Evolutionary conservation across 2,888 invertebrate genomes (phyloP), one percentile per base, ranked within the genome.

Genomic region (Hypselothyrea guttata): DNA sequence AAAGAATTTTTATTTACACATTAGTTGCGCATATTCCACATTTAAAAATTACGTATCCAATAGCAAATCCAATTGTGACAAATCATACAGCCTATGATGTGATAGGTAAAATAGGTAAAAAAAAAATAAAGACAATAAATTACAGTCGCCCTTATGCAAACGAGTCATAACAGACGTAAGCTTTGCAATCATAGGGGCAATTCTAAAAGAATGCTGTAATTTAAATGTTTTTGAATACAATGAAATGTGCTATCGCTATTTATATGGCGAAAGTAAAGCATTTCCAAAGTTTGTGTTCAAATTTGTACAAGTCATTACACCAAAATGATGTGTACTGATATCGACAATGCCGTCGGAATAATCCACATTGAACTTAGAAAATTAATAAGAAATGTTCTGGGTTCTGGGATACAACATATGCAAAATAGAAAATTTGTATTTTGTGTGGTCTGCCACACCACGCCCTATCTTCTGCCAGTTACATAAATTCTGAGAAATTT

Each of bases 221-320:
- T 37, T 0, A 15, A 12, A 5, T 7, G 5, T 41, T 22, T 7
- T 28, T 7, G 18, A 41, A 11, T 28, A 41, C 27, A 41, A 41
- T 41, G 41, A 41, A 28, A 41, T 28, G 41, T 12, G 3, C 5
- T 1, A 38, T 30, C 2, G 5, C n/a, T n/a, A n/a, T n/a, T n/a
- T n/a, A n/a, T 22, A 22, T 22, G 2, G 22, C 28, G 30, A 11
- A 30, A 7, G 12, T 8, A 38, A 48, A 8, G 28, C 31, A 7
- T 13, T 22, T 9, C 12, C 16, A 41, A 27, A 13, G 4, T 22
- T 8, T 18, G 16, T 9, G 31, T 46, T n/a, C n/a, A n/a, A n/a
- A n/a, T 48, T 31, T 48, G 38, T 16, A 30, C 48, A 12, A 46
- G 49, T 13, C 40, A 49, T 41, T 49, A 49, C 18, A 31, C 38